Base-by-base conservation (phyloP, 1,140 invertebrate species). In the Scaptomyza montana region DNA sequence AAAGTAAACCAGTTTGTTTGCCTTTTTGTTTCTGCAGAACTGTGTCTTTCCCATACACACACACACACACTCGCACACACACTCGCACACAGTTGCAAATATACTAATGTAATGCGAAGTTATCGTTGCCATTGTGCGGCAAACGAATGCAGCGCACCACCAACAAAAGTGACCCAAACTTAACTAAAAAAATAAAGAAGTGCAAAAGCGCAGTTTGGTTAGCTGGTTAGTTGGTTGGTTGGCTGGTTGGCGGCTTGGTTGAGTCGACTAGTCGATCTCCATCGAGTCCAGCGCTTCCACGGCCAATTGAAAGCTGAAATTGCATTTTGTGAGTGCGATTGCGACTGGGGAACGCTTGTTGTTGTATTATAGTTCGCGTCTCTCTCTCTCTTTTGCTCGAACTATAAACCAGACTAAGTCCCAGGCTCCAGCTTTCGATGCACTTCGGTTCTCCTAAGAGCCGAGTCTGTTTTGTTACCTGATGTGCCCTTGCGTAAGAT, bases 231-330 rank as follows among this genome's bases (percentile, higher is more conserved):
- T 12, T 43, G 12, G 39, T 5, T 59, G 16, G 55, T 21, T 46
- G 56, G 43, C 9, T 59, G 25, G 56, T 28, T 43, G 30, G 56
- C 13, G 30, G 46, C 43, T 41, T 59, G 6, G 36, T 12, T 41
- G 12, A 12, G 55, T 21, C 30, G 56, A 25, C 13, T 33, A 43
- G n/a, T 16, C 62, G 39, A 19, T 36, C 33, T 36, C 33, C 33
- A 36, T 36, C 54, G n/a, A 19, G 47, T 66, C 41, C 41, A 54
- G 33, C 77, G 69, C 66, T 85, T 77, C 81, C 78, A 82, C 71
- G 81, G 75, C 70, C 81, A 86, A 86, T 86, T 86, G 81, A 87
- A 86, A 87, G 82, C 82, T 86, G 72, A 86, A 86, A 86, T 87
- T 86, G 81, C 81, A 87, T 87, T 87, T 86, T 85, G 81, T 69